These are phyloP conservation scores for Sceliomorpha sp. DNA, from an alignment of 2,888 invertebrate species.

Conservation along the genomic window DNA sequence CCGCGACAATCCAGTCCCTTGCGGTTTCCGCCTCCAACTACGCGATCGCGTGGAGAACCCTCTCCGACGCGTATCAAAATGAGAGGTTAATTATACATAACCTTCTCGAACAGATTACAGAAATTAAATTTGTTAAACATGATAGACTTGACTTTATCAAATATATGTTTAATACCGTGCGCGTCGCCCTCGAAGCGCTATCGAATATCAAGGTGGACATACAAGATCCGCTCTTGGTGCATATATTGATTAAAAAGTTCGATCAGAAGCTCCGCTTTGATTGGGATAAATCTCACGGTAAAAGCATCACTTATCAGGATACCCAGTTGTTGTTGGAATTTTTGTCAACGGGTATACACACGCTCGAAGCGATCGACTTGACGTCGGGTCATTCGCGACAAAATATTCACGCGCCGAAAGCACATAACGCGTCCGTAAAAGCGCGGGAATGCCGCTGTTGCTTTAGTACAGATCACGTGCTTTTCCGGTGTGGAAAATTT, in stretches of 20 bases:
- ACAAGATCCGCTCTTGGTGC: not conserved
- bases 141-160: not conserved
- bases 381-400: no score
- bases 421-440: no score
- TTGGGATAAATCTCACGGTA: not conserved
- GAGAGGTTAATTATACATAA: not conserved
- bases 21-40: conserved; percentile 13
- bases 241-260: conserved; percentile 1
- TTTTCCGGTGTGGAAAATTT: no score
- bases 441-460: no score
- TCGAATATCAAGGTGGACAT: conserved; percentile 5
- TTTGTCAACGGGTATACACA: no score
- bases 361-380: no score
- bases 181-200: not conserved
- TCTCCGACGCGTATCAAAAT: conserved; percentile 4
- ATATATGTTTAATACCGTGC: not conserved
- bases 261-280: not conserved
- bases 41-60: conserved; percentile 1
- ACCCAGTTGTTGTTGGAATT: no score
- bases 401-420: no score
- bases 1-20: not conserved
- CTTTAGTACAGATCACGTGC: no score
- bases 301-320: conserved; percentile 1
- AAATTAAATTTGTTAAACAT: not conserved
- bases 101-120: not conserved